Percentiles rank a stretch among this genome's conserved stretches.
Evolutionary conservation across 2,888 invertebrate species (phyloP).

Genomic region (Laspeyria flexula): DNA sequence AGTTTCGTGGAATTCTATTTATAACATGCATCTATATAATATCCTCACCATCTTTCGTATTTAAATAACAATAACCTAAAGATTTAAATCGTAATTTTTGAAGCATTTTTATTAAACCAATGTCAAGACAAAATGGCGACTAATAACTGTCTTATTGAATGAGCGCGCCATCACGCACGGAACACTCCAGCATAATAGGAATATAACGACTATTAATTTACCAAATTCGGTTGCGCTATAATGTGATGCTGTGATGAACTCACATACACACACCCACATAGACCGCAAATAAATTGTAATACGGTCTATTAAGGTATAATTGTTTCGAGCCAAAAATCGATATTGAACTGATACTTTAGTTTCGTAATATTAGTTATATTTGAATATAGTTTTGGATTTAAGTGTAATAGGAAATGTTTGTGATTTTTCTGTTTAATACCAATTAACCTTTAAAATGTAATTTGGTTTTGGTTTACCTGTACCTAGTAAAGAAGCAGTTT

Average conservation of each 20-base stretch:
- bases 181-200: slow-evolving; percentile 5
- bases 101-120: too few species aligned
- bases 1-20: too few species aligned
- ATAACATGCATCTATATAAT: too few species aligned
- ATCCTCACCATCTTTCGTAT: too few species aligned
- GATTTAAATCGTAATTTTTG: too few species aligned
- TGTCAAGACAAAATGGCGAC: slow-evolving; percentile 3
- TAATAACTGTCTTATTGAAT: slow-evolving; percentile 9
- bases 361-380: neutral
- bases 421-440: too few species aligned
- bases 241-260: slow-evolving; percentile 1
- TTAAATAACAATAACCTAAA: too few species aligned
- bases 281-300: neutral
- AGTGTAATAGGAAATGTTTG: too few species aligned
- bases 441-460: too few species aligned
- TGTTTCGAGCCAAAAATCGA: neutral
- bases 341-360: neutral
- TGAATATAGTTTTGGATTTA: too few species aligned
- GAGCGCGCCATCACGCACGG: slow-evolving; percentile 4
- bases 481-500: too few species aligned
- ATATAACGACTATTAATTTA: slow-evolving; percentile 10
- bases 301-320: slow-evolving; percentile 3
- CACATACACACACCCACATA: neutral
- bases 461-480: too few species aligned
- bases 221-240: slow-evolving; percentile 3